Percentiles rank a stretch among this genome's conserved stretches.
phyloP scores from a whole-genome alignment of 1,140 invertebrate species.

The Bombus pyrosoma region DNA sequence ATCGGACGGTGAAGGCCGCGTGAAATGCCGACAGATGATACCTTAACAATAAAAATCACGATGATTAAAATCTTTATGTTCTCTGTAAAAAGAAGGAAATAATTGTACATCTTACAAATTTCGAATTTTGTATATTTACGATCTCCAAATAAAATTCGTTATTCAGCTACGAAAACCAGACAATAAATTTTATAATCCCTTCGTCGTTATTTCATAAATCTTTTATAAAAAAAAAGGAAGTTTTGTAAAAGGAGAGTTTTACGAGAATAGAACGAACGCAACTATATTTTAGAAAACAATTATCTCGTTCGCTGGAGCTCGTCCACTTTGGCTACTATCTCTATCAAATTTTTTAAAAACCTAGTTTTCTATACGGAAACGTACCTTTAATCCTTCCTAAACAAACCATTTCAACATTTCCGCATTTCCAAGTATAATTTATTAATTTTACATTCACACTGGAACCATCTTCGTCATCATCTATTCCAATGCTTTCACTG shows the following conservation, averaged over 20 bases:
- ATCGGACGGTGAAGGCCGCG: no score
- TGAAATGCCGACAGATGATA: background rate
- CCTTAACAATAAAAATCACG: background rate
- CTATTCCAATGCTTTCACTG: background rate
- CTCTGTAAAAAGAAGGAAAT: rapidly evolving
- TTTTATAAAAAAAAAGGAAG: background rate
- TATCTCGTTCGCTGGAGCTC: background rate
- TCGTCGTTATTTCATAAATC: background rate
- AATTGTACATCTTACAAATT: background rate
- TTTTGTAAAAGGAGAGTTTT: background rate
- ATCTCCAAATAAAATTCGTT: background rate
- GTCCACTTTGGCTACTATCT: background rate
- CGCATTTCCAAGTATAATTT: background rate
- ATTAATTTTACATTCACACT: background rate
- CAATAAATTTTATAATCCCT: no score
- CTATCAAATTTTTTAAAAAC: background rate
- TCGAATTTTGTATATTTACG: background rate
- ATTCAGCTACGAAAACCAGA: no score
- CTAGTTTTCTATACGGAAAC: background rate
- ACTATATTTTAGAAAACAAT: background rate
- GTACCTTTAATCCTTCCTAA: background rate
- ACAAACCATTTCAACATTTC: background rate
- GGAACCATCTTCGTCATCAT: background rate
- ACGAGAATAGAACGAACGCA: background rate
- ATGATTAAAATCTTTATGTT: background rate